These are phyloP conservation scores for Chlamydotis undulata DNA, from an alignment of 2,113 vertebrate genomes.

Conservation along the genomic window DNA sequence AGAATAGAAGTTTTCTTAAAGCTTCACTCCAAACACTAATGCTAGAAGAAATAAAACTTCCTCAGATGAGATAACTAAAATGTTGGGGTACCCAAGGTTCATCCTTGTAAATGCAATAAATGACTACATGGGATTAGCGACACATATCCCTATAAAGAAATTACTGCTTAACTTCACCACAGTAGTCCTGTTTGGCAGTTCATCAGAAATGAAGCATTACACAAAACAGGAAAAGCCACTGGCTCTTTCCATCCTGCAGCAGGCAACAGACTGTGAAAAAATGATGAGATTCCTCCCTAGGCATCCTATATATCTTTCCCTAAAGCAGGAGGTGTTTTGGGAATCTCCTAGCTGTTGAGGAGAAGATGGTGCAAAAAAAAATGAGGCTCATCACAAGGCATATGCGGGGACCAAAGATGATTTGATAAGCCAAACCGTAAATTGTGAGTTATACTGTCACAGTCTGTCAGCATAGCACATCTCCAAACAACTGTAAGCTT, in stretches of 20 bases:
- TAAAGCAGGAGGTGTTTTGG: background rate
- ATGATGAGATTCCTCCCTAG: background rate
- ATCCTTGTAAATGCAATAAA: background rate
- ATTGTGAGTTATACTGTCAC: background rate
- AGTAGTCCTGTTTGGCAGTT: background rate
- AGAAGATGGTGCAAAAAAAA: background rate
- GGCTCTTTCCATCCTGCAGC: background rate
- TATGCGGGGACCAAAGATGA: background rate
- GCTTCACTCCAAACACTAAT: background rate
- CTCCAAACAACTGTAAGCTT: fast-evolving
- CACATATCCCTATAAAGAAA: background rate
- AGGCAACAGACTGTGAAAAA: background rate
- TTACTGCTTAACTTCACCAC: background rate
- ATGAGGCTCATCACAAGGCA: background rate
- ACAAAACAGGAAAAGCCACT: background rate
- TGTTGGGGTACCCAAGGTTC: background rate
- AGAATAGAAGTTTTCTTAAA: background rate
- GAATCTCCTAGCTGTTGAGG: background rate
- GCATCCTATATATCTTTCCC: background rate
- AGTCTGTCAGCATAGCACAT: background rate
- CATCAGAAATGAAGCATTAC: background rate
- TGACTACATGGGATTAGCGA: background rate
- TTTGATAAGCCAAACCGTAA: background rate
- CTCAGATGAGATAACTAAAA: background rate
- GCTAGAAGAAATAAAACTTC: background rate